Percentiles rank a stretch among this genome's conserved stretches.
Conservation (phyloP, 2,113 vertebrate species). For the Notiomystis cincta region DNA sequence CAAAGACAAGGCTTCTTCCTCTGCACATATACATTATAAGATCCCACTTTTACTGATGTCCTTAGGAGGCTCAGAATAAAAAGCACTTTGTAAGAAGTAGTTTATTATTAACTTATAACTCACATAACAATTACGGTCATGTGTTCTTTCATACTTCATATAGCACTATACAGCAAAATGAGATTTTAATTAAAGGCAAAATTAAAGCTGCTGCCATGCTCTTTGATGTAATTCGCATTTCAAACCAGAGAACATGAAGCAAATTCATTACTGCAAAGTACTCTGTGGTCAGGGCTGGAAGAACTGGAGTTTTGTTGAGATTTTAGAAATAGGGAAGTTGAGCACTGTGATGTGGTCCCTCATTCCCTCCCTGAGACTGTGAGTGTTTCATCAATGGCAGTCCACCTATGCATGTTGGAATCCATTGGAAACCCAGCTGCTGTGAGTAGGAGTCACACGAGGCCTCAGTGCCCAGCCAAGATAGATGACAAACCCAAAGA, state of each 20-base stretch:
- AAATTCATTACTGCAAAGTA: constrained; percentile 39
- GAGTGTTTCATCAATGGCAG: not conserved
- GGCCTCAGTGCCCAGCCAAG: not conserved
- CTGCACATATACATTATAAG: not conserved
- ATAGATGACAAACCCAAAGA: not conserved
- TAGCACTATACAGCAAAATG: constrained; percentile 1
- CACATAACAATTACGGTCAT: not conserved
- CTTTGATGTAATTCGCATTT: constrained; percentile 51
- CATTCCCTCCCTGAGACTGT: not conserved
- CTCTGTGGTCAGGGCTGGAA: not conserved
- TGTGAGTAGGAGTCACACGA: not conserved
- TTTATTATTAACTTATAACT: constrained; percentile 15
- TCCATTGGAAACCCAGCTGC: not conserved
- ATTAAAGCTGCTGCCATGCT: constrained; percentile 31
- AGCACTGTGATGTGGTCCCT: not conserved
- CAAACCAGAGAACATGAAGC: constrained; percentile 37
- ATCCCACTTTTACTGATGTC: not conserved
- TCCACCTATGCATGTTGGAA: not conserved
- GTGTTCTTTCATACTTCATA: not conserved
- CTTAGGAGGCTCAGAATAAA: not conserved
- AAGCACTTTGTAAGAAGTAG: not conserved
- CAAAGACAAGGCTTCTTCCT: not conserved
- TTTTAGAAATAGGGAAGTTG: not conserved
- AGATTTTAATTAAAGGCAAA: constrained; percentile 52
- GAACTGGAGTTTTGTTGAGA: not conserved